phyloP scores from a whole-genome alignment of 2,888 invertebrate genomes.

The Drosophila falleni region DNA sequence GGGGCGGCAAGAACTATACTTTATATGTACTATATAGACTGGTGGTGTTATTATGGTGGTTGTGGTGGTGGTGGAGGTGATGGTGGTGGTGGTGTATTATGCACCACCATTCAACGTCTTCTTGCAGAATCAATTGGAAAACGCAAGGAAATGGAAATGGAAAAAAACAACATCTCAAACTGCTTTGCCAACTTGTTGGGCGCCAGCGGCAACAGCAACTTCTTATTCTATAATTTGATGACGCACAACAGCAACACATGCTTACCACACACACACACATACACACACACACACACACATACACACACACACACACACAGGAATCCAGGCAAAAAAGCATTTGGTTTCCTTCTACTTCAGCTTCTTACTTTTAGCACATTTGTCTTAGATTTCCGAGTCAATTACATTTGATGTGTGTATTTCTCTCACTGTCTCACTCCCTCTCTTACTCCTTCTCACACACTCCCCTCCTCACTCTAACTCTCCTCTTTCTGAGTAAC shows the following conservation, averaged over 20 bases:
- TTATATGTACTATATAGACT: not conserved
- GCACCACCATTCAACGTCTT: slow-evolving; percentile 28
- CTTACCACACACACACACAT: slow-evolving; percentile 9
- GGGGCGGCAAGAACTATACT: slow-evolving; percentile 1
- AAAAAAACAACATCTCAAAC: slow-evolving; percentile 16
- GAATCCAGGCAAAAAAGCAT: slow-evolving; percentile 2
- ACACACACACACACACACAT: slow-evolving; percentile 4
- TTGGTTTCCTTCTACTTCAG: slow-evolving; percentile 9
- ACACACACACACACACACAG: slow-evolving; percentile 14
- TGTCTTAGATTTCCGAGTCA: slow-evolving; percentile 75
- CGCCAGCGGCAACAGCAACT: slow-evolving; percentile 34
- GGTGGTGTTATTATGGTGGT: slow-evolving; percentile 30
- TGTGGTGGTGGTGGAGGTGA: slow-evolving; percentile 31
- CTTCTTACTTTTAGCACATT: slow-evolving; percentile 58
- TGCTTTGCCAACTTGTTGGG: slow-evolving; percentile 41
- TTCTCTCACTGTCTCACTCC: not conserved
- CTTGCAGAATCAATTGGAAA: slow-evolving; percentile 26
- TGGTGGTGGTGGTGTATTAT: slow-evolving; percentile 27
- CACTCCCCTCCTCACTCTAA: not conserved
- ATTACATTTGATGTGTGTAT: slow-evolving; percentile 69
- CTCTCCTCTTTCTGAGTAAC: slow-evolving; percentile 34
- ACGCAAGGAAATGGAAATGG: slow-evolving; percentile 6
- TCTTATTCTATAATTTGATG: slow-evolving; percentile 44
- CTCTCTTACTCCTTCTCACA: not conserved
- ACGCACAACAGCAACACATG: slow-evolving; percentile 41